Conservation (phyloP, 1,140 invertebrate species). For the Ephestia elutella region DNA sequence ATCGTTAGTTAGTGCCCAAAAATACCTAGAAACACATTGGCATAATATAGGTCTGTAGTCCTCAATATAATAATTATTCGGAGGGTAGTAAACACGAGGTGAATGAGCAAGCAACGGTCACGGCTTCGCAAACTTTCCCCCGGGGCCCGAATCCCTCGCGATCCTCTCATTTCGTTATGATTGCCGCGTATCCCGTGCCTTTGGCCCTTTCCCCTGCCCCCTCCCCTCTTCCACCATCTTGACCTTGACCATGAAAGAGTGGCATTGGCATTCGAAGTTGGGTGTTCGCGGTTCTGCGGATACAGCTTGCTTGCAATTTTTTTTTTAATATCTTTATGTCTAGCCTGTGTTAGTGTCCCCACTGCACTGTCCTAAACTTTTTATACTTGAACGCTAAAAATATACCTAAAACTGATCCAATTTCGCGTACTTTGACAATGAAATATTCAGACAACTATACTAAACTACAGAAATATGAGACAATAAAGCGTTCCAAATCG, state of each 20-base stretch:
- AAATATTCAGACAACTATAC: no score
- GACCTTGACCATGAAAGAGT: slow-evolving; percentile 17
- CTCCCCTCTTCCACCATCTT: slow-evolving; percentile 15
- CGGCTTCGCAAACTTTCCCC: slow-evolving; percentile 9
- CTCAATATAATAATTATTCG: not conserved
- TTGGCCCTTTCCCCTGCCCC: not conserved
- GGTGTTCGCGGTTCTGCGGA: not conserved
- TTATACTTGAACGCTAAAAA: no score
- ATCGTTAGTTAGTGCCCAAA: no score
- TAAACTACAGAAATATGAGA: no score
- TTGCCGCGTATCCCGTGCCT: slow-evolving; percentile 11
- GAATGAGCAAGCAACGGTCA: not conserved
- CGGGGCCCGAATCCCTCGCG: not conserved
- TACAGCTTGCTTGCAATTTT: not conserved
- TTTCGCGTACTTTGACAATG: no score
- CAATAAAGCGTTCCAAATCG: no score
- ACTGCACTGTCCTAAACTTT: no score
- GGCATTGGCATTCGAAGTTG: not conserved
- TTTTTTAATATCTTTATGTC: not conserved
- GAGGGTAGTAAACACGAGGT: not conserved
- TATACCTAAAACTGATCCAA: no score
- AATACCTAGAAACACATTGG: no score
- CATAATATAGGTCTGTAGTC: not conserved
- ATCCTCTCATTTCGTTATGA: slow-evolving; percentile 26
- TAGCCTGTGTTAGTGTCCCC: no score